These are phyloP conservation scores for Bucorvus abyssinicus DNA, from an alignment of 2,797 vertebrate species.

Conservation along the genomic window DNA sequence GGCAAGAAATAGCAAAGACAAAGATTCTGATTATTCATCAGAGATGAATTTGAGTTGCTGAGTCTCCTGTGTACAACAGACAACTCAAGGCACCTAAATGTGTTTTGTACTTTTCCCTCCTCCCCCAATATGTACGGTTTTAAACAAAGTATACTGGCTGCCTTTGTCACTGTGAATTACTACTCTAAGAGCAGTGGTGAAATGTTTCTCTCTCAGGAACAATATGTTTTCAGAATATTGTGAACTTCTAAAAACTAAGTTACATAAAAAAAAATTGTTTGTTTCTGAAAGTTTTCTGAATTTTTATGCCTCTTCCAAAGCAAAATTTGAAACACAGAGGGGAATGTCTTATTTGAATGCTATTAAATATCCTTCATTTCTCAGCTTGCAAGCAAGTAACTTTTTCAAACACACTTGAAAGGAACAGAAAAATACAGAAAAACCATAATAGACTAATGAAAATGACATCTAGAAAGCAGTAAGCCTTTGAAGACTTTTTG, in stretches of 20 bases:
- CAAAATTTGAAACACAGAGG: slow-evolving; percentile 28
- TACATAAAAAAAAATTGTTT: slow-evolving; percentile 21
- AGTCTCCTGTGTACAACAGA: slow-evolving; percentile 29
- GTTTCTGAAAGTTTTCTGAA: slow-evolving; percentile 50
- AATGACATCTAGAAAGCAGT: neutral
- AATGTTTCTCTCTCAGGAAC: slow-evolving; percentile 61
- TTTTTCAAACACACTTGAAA: slow-evolving; percentile 14
- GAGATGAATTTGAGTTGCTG: neutral
- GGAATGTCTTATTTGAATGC: slow-evolving; percentile 43
- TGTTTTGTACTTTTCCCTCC: slow-evolving; percentile 26
- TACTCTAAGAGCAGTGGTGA: slow-evolving; percentile 39
- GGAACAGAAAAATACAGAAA: neutral
- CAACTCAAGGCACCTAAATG: slow-evolving; percentile 37
- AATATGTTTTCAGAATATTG: slow-evolving; percentile 45
- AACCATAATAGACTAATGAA: neutral
- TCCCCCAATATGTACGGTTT: slow-evolving; percentile 35
- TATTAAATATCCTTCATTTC: slow-evolving; percentile 47
- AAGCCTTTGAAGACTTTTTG: neutral
- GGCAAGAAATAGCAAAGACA: neutral
- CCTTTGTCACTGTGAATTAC: slow-evolving; percentile 62
- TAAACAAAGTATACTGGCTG: slow-evolving; percentile 44
- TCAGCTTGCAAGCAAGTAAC: slow-evolving; percentile 30
- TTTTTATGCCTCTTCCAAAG: slow-evolving; percentile 56
- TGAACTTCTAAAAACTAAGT: slow-evolving; percentile 44
- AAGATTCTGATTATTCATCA: neutral